Conservation (phyloP, 2,888 invertebrate genomes). For the Suillia variegata region DNA sequence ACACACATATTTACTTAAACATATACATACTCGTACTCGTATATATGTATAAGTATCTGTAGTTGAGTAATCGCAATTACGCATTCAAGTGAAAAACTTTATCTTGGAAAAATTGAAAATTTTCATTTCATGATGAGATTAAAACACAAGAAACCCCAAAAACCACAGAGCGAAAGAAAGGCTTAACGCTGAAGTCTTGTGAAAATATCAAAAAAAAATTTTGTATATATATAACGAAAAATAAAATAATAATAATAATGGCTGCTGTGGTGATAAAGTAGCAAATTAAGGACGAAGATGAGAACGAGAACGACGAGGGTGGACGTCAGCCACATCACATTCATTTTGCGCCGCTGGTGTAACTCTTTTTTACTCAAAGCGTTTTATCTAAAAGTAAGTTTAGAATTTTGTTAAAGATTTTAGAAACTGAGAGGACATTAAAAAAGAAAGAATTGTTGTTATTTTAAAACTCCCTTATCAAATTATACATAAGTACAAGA, state of each 20-base stretch:
- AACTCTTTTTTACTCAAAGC: not conserved
- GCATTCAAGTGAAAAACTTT: slow-evolving; percentile 52
- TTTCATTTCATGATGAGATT: slow-evolving; percentile 52
- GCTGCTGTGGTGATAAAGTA: slow-evolving; percentile 27
- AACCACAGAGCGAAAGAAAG: slow-evolving; percentile 29
- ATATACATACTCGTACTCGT: not conserved
- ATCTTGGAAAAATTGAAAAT: slow-evolving; percentile 49
- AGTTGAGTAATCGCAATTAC: slow-evolving; percentile 38
- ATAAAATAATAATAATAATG: slow-evolving; percentile 37
- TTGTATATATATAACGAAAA: not conserved
- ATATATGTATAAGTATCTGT: too few relatives aligned
- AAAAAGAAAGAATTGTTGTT: too few relatives aligned
- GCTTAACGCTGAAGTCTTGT: slow-evolving; percentile 46
- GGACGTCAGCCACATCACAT: not conserved
- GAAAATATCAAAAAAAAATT: slow-evolving; percentile 36
- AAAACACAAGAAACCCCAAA: slow-evolving; percentile 27
- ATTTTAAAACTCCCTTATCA: too few relatives aligned
- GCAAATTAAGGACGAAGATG: not conserved
- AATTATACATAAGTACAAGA: too few relatives aligned
- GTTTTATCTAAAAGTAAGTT: too few relatives aligned
- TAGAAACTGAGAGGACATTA: too few relatives aligned
- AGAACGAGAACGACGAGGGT: not conserved
- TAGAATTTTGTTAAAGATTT: too few relatives aligned
- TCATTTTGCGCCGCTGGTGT: not conserved
- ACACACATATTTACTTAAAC: too few relatives aligned